Evolutionary conservation across 2,888 invertebrate genomes (phyloP), one percentile per base, ranked within the genome.

Genomic region (Tigriopus californicus): DNA sequence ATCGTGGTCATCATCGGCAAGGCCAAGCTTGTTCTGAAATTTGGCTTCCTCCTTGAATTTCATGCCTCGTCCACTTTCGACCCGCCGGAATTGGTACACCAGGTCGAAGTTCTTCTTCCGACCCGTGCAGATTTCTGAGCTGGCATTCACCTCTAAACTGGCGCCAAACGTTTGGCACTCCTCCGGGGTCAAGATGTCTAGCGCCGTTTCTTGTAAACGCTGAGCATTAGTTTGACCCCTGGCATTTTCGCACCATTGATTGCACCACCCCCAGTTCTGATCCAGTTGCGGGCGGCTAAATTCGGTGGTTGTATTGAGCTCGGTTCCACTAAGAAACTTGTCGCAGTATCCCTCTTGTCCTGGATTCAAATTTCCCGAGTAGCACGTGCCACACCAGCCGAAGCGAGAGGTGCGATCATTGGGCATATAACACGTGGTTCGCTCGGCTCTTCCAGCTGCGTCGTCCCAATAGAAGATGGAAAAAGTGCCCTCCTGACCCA

Each of bases 181-280:
- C 3, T 54, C 41, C n/a, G 33, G n/a, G 40, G 1, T 1, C 10
- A 54, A 54, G 41, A 54, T 41, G 40, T 54, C 41, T 4, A 54
- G 15, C 5, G 15, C 15, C n/a, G 41, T 54, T 22, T 54, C 54
- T 41, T 40, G 41, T 12, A 54, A 12, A 1, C 18, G 33, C 40
- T 54, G 25, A 2, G 33, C 18, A 15, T 40, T 40, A n/a, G 18
- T 22, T 22, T 40, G 41, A 24, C 41, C 41, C 10, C 15, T 18
- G 12, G 4, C 54, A 15, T 18, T 44, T 6, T 33, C 41, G 41
- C 54, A 54, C 54, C 40, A 25, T 25, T 25, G 11, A 11, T 18
- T 41, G 41, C 54, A 54, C 54, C 54, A 54, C 10, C 54, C 54
- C 54, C 54, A 54, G 41, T 54, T 54, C 22, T 54, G 33, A 18